phyloP scores from a whole-genome alignment of 2,797 vertebrate genomes.

The Anas georgica region DNA sequence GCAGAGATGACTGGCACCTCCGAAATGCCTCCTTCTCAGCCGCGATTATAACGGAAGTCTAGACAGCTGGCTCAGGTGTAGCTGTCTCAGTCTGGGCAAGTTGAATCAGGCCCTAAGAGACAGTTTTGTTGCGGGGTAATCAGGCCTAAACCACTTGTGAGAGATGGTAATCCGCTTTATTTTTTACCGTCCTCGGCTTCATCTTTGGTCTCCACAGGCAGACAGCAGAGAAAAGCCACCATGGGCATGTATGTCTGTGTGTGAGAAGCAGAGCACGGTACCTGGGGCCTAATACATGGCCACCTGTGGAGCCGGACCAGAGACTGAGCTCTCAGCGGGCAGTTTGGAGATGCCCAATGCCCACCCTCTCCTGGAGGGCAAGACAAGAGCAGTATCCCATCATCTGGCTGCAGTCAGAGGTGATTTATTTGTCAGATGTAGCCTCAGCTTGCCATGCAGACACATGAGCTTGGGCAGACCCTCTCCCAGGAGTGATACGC shows the following conservation, averaged over 20 bases:
- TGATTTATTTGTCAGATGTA: neutral
- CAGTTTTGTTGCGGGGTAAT: neutral
- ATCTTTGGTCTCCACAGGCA: neutral
- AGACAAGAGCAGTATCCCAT: neutral
- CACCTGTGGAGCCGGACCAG: neutral
- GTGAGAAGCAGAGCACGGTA: neutral
- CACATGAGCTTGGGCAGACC: neutral
- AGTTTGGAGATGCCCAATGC: neutral
- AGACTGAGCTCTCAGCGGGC: neutral
- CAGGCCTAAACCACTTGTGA: neutral
- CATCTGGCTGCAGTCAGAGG: neutral
- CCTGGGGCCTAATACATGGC: fast-evolving
- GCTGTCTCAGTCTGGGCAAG: neutral
- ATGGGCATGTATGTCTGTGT: fast-evolving
- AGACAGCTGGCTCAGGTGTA: neutral
- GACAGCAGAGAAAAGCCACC: neutral
- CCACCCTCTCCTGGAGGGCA: neutral
- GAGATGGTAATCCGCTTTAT: neutral
- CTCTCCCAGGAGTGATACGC: neutral
- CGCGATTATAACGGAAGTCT: neutral
- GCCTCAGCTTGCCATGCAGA: fast-evolving
- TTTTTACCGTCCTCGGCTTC: neutral
- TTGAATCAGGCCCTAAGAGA: neutral
- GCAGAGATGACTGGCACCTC: neutral
- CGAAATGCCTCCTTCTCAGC: neutral